Evolutionary conservation across 1,140 invertebrate species (phyloP), one percentile per base, ranked within the genome.

Genomic region (Scaptomyza graminum): DNA sequence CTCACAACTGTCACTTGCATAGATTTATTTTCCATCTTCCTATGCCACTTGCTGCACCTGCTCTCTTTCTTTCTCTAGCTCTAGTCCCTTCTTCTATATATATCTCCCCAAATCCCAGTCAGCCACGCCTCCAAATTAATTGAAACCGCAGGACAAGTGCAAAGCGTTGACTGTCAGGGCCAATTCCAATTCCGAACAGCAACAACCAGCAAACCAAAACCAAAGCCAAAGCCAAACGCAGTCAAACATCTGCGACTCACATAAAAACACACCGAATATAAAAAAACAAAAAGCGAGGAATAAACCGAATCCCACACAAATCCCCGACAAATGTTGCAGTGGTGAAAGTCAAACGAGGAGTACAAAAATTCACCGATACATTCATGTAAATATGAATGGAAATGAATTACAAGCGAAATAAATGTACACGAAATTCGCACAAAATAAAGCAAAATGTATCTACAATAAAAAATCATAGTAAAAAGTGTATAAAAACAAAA

Each of bases 351-450:
- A 68, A 34, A 66, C 34, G 72, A 63, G 54, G 71, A 61, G 31
- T 34, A 34, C 55, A 69, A 64, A 76, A 78, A 54, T 82, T 54
- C 68, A 63, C 49, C 80, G 78, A 83, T 75, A 71, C 44, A 72
- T 51, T 46, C 79, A 76, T 88, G 79, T 88, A 88, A 87, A 87
- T 87, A 87, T 87, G 83, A 88, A 85, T 85, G 82, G 82, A 87
- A 87, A 87, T 87, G 83, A 88, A 87, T 87, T 88, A 87, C 83
- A 87, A 83, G 82, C 76, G 65, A 83, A 83, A 87, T 87, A 88
- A 87, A 87, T 87, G 83, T 88, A 87, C 31, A 34, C 75, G 67
- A 79, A 87, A 87, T 65, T 75, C 34, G 77, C 63, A 81, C 52
- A 62, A 68, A 88, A 87, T 83, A 87, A 82, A 76, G 68, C 79